Conservation (phyloP, 2,888 invertebrate genomes). For the Buathra laborator region DNA sequence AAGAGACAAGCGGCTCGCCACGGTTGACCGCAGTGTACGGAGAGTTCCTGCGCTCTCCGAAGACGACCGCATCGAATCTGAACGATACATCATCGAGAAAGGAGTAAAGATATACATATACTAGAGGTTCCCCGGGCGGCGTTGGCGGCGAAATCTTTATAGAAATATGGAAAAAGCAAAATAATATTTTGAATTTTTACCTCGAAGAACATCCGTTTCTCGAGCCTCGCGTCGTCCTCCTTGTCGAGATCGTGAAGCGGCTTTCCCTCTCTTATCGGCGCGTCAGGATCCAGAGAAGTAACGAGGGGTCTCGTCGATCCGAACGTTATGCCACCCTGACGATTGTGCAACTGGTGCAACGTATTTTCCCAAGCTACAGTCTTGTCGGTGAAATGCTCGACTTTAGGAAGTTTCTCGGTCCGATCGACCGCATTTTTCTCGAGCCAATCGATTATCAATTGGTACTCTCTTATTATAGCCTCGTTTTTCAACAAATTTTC, state of each 20-base stretch:
- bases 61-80: constrained; percentile 94
- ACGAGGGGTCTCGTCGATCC: constrained; percentile 88
- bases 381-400: constrained; percentile 92
- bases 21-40: constrained; percentile 94
- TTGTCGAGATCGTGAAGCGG: constrained; percentile 94
- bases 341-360: constrained; percentile 90
- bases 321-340: constrained; percentile 87
- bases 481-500: constrained; percentile 87
- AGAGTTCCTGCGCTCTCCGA: constrained; percentile 93
- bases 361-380: constrained; percentile 97
- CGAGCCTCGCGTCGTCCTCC: constrained; percentile 90
- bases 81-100: constrained; percentile 76
- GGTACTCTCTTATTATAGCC: constrained; percentile 88
- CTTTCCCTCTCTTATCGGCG: constrained; percentile 91
- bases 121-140: no score
- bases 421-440: constrained; percentile 92
- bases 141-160: no score
- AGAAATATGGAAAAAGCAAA: neutral
- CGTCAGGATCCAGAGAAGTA: constrained; percentile 95
- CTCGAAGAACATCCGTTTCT: constrained; percentile 83
- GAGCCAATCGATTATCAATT: constrained; percentile 96
- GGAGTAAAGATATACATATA: neutral
- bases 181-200: constrained; percentile 66
- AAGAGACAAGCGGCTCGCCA: constrained; percentile 96
- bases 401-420: constrained; percentile 84